Base-by-base conservation (phyloP, 1,140 invertebrate species). In the Drosophila nannoptera region DNA sequence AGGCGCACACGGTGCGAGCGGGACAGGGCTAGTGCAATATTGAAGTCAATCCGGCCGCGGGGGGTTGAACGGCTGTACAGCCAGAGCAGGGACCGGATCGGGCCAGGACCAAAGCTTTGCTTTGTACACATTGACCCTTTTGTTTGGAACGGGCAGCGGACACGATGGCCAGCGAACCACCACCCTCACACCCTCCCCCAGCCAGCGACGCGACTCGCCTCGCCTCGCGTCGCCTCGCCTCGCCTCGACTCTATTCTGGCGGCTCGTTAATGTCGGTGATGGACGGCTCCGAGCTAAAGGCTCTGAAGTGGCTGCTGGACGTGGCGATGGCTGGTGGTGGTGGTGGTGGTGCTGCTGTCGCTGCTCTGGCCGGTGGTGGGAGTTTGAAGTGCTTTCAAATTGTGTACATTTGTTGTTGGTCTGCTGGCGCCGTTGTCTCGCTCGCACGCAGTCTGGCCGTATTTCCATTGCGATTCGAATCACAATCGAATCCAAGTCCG, bases 31-130 rank as follows among this genome's bases (percentile, higher is more conserved):
- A 80, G 73, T 22, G 22, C 77, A 80, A 69, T 73, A 76, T 76
- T 69, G 80, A 80, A 80, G 77, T 80, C 77, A 81, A 80, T 80
- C 77, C 81, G 64, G 67, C 62, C 53, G 22, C 1, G 80, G 66
- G 77, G 77, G 77, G 73, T 80, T 69, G 77, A 80, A 80, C 56
- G 64, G n/a, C n/a, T 66, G 64, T 53, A 59, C 64, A 59, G 53
- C 38, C 54, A 52, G 48, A 60, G 40, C 46, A 43, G 56, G 3
- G 22, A 58, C 38, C 53, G 40, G 42, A 64, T 48, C 54, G 14
- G 42, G 55, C 35, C 53, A 43, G 43, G 48, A 48, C 35, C 8
- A 42, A 71, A 66, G 53, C 65, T 58, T 36, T 54, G 62, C 46
- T n/a, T n/a, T 49, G 6, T 66, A 48, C 55, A 45, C 54, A 80